Percentiles rank a stretch among this genome's conserved stretches.
Evolutionary conservation across 2,888 invertebrate species (phyloP).

Genomic region (Auanema sp.): DNA sequence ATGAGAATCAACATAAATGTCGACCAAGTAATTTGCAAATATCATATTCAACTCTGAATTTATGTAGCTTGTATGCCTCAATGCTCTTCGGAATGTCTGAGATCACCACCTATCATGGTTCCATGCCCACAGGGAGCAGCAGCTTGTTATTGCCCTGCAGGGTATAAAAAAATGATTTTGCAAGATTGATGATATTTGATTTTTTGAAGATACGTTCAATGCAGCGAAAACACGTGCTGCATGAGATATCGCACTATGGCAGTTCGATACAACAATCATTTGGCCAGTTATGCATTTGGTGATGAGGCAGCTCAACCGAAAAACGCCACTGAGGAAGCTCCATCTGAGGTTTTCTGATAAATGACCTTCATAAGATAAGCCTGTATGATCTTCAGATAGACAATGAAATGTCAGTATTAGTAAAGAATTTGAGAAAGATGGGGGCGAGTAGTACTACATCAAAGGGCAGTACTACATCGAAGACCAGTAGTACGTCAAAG

Average conservation of each 20-base stretch:
- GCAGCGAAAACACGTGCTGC: constrained; percentile 10
- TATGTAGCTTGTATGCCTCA: constrained; percentile 9
- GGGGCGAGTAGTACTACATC: neutral
- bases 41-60: neutral
- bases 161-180: neutral
- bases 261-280: constrained; percentile 8
- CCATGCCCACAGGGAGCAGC: neutral
- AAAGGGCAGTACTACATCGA: neutral
- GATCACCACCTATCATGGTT: constrained; percentile 8
- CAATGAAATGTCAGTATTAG: neutral
- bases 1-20: neutral
- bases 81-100: neutral
- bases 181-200: no score
- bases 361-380: neutral
- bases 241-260: constrained; percentile 15
- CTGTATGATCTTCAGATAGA: neutral
- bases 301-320: constrained; percentile 3
- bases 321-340: neutral
- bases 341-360: neutral
- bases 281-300: constrained; percentile 3
- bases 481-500: no score
- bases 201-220: constrained; percentile 10
- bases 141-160: constrained; percentile 6
- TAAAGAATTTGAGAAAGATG: neutral
- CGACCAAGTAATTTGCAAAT: neutral